Evolutionary conservation across 2,888 invertebrate species (phyloP).

Genomic region (Cerastis rubricosa): DNA sequence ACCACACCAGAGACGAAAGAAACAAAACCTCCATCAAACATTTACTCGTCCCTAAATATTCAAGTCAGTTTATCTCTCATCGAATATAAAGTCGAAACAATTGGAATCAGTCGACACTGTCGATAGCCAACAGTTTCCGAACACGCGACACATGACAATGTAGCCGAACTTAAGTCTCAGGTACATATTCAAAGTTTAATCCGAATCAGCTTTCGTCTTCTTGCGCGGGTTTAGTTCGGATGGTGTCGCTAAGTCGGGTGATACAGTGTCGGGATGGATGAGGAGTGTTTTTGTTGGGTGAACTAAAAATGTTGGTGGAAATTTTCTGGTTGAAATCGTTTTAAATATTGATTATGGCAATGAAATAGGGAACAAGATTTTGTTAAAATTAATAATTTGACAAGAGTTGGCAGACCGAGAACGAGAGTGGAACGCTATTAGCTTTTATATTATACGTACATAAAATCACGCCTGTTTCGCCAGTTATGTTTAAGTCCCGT

Average conservation of each 20-base stretch:
- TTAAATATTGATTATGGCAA: neutral
- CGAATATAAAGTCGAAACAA: constrained; percentile 51
- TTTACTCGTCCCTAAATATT: constrained; percentile 34
- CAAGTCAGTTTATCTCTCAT: constrained; percentile 48
- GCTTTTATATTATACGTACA: neutral
- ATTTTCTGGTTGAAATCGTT: neutral
- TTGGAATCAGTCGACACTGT: constrained; percentile 63
- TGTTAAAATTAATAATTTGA: neutral
- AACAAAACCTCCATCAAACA: constrained; percentile 21
- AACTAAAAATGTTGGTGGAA: neutral
- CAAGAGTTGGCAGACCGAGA: neutral
- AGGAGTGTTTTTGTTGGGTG: constrained; percentile 23
- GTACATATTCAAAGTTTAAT: constrained; percentile 88
- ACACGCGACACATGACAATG: constrained; percentile 70
- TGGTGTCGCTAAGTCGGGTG: constrained; percentile 72
- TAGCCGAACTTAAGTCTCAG: constrained; percentile 76
- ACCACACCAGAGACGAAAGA: neutral
- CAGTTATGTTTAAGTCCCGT: neutral
- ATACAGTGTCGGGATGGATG: constrained; percentile 46
- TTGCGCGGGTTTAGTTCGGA: constrained; percentile 74
- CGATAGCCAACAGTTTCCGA: constrained; percentile 66
- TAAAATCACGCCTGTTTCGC: too few species aligned
- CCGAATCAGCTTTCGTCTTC: constrained; percentile 83
- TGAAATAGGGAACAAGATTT: neutral
- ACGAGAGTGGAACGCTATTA: neutral